Percentiles rank a stretch among this genome's conserved stretches.
These are phyloP conservation scores for Merluccius polli DNA, from an alignment of 2,797 vertebrate genomes.

Conservation along the genomic window DNA sequence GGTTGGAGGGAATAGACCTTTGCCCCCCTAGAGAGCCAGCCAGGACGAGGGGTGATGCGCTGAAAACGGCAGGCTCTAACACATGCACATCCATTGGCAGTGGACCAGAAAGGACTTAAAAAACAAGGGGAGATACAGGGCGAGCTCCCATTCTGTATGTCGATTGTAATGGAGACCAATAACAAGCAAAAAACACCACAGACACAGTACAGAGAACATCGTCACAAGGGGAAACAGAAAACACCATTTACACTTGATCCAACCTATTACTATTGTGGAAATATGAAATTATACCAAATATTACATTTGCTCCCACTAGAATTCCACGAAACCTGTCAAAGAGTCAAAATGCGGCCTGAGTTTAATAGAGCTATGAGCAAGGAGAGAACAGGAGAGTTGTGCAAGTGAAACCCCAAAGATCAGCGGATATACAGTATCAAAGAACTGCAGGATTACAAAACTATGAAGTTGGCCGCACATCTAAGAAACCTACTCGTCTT, in stretches of 20 bases:
- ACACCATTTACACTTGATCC: slow-evolving; percentile 1
- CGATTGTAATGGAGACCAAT: slow-evolving; percentile 30
- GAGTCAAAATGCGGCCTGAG: background rate
- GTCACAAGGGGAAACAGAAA: background rate
- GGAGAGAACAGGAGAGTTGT: background rate
- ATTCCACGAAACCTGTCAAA: background rate
- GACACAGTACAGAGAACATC: background rate
- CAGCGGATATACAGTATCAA: slow-evolving; percentile 24
- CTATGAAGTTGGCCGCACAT: background rate
- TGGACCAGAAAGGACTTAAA: slow-evolving; percentile 70
- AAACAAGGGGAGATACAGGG: slow-evolving; percentile 38
- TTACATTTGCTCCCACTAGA: background rate
- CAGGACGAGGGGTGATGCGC: slow-evolving; percentile 51
- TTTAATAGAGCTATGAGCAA: background rate
- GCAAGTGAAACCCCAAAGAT: background rate
- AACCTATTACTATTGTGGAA: background rate
- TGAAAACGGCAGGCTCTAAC: slow-evolving; percentile 61
- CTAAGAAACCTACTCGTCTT: slow-evolving; percentile 8
- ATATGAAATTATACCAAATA: background rate
- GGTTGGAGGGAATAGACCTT: slow-evolving; percentile 37
- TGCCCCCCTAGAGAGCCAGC: slow-evolving; percentile 60
- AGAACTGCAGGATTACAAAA: slow-evolving; percentile 26
- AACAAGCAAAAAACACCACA: background rate
- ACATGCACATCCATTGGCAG: slow-evolving; percentile 76
- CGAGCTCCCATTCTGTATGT: slow-evolving; percentile 26